Conservation (phyloP, 2,797 vertebrate genomes). For the Babyrousa celebensis region DNA sequence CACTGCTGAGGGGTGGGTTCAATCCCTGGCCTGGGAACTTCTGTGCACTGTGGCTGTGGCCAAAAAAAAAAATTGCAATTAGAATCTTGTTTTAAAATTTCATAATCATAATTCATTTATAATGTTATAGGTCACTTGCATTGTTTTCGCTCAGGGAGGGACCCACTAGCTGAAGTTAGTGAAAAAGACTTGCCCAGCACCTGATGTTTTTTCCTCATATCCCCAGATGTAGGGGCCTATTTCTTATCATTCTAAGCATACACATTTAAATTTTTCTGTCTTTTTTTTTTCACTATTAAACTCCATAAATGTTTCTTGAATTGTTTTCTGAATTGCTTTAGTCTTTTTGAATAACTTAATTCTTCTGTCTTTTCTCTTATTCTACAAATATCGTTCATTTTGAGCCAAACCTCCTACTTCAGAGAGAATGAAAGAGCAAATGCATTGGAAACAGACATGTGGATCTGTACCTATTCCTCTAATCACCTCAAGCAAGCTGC, state of each 20-base stretch:
- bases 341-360: neutral
- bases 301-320: neutral
- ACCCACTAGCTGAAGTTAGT: neutral
- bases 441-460: neutral
- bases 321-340: constrained; percentile 48
- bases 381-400: constrained; percentile 42
- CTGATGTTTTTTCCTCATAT: neutral
- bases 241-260: constrained; percentile 4
- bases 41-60: too few relatives aligned
- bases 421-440: constrained; percentile 1
- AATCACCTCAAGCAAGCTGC: neutral
- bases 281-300: constrained; percentile 10
- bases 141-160: neutral
- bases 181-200: neutral
- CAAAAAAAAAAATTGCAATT: neutral
- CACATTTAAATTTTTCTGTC: neutral
- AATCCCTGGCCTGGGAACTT: too few relatives aligned
- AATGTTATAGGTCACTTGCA: neutral
- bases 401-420: constrained; percentile 33
- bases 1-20: too few relatives aligned
- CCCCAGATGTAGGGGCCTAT: neutral
- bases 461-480: neutral
- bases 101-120: neutral
- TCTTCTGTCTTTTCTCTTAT: constrained; percentile 44
- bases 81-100: neutral